phyloP scores from a whole-genome alignment of 1,140 invertebrate genomes.

The Papilio dardanus region DNA sequence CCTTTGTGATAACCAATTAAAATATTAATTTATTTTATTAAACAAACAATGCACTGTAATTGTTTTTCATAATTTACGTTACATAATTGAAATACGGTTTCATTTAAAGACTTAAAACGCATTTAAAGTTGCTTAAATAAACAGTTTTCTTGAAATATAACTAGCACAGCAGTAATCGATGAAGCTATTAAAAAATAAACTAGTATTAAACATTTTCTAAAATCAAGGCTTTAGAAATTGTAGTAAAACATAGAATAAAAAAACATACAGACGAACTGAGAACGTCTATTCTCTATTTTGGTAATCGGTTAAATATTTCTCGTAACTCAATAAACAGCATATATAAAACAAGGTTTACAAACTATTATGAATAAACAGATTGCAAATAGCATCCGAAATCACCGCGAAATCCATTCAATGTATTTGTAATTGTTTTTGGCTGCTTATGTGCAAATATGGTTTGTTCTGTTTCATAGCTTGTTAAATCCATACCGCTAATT shows the following conservation, averaged over 20 bases:
- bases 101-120: too few species aligned
- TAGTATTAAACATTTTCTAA: too few species aligned
- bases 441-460: constrained; percentile 12
- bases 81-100: background rate
- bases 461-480: background rate
- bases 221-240: too few species aligned
- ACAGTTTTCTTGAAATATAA: too few species aligned
- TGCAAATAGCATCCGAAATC: background rate
- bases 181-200: too few species aligned
- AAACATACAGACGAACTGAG: too few species aligned
- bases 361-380: background rate
- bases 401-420: constrained; percentile 4
- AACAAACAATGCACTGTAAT: background rate
- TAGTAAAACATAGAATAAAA: too few species aligned
- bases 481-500: constrained; percentile 13
- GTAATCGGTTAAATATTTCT: too few species aligned
- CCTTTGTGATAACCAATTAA: constrained; percentile 25
- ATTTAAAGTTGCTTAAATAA: too few species aligned
- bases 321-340: background rate
- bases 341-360: background rate
- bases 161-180: too few species aligned
- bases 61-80: background rate
- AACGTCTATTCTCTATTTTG: too few species aligned
- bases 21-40: constrained; percentile 25
- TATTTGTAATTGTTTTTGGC: constrained; percentile 18